Conservation (phyloP, 1,140 invertebrate species). For the Spodoptera litura region DNA sequence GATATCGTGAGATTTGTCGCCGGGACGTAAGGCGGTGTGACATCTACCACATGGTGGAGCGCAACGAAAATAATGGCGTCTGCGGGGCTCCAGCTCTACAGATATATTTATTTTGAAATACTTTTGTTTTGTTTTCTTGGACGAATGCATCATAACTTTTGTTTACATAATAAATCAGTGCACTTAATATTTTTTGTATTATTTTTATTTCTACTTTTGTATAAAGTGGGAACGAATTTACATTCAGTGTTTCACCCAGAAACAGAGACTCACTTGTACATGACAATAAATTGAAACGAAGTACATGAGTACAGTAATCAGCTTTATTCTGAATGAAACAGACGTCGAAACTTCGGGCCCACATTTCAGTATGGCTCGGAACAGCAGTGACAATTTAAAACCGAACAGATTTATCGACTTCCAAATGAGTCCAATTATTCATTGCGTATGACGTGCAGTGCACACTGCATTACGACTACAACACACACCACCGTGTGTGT, state of each 20-base stretch:
- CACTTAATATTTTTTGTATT: too few relatives aligned
- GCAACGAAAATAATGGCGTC: slow-evolving; percentile 6
- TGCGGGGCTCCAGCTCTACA: too few relatives aligned
- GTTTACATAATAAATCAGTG: too few relatives aligned
- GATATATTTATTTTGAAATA: too few relatives aligned
- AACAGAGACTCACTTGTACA: background rate
- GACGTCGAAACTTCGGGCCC: slow-evolving; percentile 7
- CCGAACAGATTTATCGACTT: slow-evolving; percentile 35
- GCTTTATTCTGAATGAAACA: background rate
- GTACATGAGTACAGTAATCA: background rate
- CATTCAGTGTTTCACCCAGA: too few relatives aligned
- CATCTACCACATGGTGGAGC: background rate
- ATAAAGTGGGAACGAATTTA: too few relatives aligned
- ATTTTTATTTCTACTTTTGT: too few relatives aligned
- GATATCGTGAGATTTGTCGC: slow-evolving; percentile 33
- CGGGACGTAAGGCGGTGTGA: slow-evolving; percentile 16
- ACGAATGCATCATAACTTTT: too few relatives aligned
- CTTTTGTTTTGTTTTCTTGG: too few relatives aligned
- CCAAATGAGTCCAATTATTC: slow-evolving; percentile 38
- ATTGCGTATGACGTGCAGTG: slow-evolving; percentile 18
- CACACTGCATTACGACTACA: slow-evolving; percentile 27
- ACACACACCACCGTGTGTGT: background rate
- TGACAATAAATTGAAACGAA: background rate
- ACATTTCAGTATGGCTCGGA: slow-evolving; percentile 15
- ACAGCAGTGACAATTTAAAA: slow-evolving; percentile 23